Conservation (phyloP, 2,113 vertebrate species). For the Boulengeromyrus knoepffleri region DNA sequence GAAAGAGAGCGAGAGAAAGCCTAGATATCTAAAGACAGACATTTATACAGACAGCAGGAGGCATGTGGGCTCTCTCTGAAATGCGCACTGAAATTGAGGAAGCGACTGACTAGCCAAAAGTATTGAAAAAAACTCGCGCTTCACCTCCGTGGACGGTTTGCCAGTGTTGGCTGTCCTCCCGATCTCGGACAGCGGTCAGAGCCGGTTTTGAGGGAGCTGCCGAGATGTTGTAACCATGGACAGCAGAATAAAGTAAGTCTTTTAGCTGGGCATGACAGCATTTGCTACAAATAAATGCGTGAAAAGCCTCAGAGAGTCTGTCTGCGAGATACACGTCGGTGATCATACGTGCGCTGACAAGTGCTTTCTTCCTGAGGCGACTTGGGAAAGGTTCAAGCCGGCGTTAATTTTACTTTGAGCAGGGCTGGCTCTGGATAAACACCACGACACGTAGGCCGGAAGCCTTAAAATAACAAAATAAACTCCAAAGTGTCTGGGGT, state of each 20-base stretch:
- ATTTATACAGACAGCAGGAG: slow-evolving; percentile 4
- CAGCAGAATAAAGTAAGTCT: slow-evolving; percentile 78
- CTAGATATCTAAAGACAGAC: slow-evolving; percentile 17
- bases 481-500: neutral
- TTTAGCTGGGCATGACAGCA: too few species aligned
- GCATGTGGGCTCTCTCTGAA: slow-evolving; percentile 33
- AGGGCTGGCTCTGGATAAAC: neutral
- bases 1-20: slow-evolving; percentile 15
- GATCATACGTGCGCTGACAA: neutral
- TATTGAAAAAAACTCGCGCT: neutral
- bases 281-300: neutral
- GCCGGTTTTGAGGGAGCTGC: slow-evolving; percentile 50
- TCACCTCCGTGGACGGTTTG: slow-evolving; percentile 1
- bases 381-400: neutral
- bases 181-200: slow-evolving; percentile 31
- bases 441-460: neutral
- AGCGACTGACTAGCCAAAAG: neutral
- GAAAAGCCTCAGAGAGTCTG: neutral
- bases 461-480: neutral
- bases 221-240: slow-evolving; percentile 82
- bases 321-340: neutral
- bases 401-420: neutral
- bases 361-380: neutral
- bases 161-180: slow-evolving; percentile 12
- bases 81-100: neutral